Base-by-base conservation (phyloP, 2,113 vertebrate species). In the Polypterus senegalus region DNA sequence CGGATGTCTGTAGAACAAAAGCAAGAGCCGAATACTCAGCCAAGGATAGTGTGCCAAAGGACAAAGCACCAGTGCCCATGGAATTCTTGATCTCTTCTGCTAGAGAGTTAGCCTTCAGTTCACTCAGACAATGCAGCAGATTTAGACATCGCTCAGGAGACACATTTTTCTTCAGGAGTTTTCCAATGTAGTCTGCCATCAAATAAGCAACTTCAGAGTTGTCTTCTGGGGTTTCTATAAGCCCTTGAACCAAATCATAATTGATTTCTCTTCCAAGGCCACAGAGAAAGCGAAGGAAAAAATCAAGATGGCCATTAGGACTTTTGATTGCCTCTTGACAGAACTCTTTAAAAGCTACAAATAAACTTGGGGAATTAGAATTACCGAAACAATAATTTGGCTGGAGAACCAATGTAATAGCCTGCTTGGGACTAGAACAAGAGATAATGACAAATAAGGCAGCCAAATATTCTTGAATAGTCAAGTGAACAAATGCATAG, bases 391-490 rank as follows among this genome's bases (percentile, higher is more conserved):
- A 51, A 7, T 4, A 46, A 44, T 3, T 5, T 51, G 3, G 47
- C 11, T 6, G 45, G 60, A 5, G 27, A 45, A 9, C 10, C 44
- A 6, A 45, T 43, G 9, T 1, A 6, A 5, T 27, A 5, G 47
- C 44, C 49, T 45, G 6, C 9, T 48, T 49, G 47, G 6, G 48
- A 49, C 5, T 9, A 9, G 9, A 61, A 49, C 27, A 61, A 51
- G 5, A 49, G 9, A 9, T 47, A 49, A 64, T 58, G 7, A 64
- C 56, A 43, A 58, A 49, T 45, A 64, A 51, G n/a, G 62, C 62
- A 5, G 56, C 62, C 11, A 64, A 64, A 51, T 58, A 64, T 46
- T 64, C 62, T n/a, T 64, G 62, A 6, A 64, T 9, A 1, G 62
- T 64, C 47, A 64, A 49, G 27, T 64, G 62, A 5, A 56, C n/a